Base-by-base conservation (phyloP, 2,797 vertebrate species). In the Buphagus erythrorhynchus region DNA sequence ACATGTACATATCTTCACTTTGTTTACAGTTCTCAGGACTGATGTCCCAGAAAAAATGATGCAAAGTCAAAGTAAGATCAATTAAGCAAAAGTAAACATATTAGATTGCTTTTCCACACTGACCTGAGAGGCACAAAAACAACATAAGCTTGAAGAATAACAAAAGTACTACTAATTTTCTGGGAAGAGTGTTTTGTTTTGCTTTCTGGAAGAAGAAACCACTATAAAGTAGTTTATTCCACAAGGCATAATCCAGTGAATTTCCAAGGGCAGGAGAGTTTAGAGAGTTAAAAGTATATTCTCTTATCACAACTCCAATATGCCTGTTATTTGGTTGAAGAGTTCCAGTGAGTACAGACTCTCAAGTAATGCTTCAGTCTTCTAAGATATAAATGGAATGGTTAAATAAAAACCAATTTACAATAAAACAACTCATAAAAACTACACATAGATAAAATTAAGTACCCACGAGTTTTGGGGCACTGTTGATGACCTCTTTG, bases 1-100 rank as follows among this genome's bases (percentile, higher is more conserved):
- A 77, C 29, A 65, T 48, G 51, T 18, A 24, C 45, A 9, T 65
- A 65, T 54, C 59, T 59, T 43, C n/a, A 21, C 31, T 93, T 59
- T 86, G 68, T 95, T 95, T 91, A 80, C 79, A 83, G 42, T 94
- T 91, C 89, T 49, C 78, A 77, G 61, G 45, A 36, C 58, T 57
- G 49, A 86, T 57, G 57, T 8, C 45, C 38, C 51, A 40, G 58
- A 58, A 48, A 88, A 92, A 79, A 88, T 22, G 11, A 90, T 80
- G 61, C 75, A 83, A 88, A 94, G 72, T 74, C 89, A 57, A 93
- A 85, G 45, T 11, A 71, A 92, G 78, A 95, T 77, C 75, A 95
- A 86, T 90, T 91, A 85, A 84, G 29, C 49, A 62, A 73, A 82
- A 43, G 14, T 26, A 88, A 95, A 90, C 38, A 84, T 31, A 55